These are phyloP conservation scores for Bufotes viridis DNA, from an alignment of 2,797 vertebrate genomes.

Conservation along the genomic window DNA sequence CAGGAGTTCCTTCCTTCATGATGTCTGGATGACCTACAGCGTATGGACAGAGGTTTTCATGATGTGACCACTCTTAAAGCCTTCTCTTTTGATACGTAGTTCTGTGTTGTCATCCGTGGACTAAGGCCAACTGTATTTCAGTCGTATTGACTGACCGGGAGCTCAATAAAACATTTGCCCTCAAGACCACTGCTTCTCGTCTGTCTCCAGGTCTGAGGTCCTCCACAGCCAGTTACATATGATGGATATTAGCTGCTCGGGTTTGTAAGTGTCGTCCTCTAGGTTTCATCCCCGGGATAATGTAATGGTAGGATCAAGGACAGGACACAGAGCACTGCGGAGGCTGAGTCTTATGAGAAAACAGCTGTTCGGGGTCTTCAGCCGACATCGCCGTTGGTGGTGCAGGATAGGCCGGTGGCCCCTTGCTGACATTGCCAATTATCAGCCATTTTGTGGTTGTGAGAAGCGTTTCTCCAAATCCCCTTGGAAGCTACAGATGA, in stretches of 20 bases:
- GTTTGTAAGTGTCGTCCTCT: too few species aligned
- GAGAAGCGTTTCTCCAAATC: constrained; percentile 11
- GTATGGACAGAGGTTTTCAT: neutral
- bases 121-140: neutral
- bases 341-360: neutral
- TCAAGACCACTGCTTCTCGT: neutral
- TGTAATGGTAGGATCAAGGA: neutral
- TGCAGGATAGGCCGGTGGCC: neutral
- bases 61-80: neutral
- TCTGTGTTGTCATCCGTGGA: neutral
- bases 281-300: neutral
- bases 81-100: neutral
- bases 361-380: neutral
- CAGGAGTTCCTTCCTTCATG: neutral
- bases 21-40: neutral
- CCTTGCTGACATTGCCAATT: constrained; percentile 16
- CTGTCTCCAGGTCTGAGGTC: neutral
- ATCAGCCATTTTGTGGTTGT: constrained; percentile 28
- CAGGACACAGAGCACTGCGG: neutral
- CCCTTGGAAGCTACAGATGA: constrained; percentile 11
- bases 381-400: constrained; percentile 4
- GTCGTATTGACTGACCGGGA: neutral
- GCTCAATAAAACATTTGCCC: neutral
- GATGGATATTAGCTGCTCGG: neutral
- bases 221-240: neutral